Conservation (phyloP, 1,140 invertebrate genomes). For the Drosophila ercepeae region DNA sequence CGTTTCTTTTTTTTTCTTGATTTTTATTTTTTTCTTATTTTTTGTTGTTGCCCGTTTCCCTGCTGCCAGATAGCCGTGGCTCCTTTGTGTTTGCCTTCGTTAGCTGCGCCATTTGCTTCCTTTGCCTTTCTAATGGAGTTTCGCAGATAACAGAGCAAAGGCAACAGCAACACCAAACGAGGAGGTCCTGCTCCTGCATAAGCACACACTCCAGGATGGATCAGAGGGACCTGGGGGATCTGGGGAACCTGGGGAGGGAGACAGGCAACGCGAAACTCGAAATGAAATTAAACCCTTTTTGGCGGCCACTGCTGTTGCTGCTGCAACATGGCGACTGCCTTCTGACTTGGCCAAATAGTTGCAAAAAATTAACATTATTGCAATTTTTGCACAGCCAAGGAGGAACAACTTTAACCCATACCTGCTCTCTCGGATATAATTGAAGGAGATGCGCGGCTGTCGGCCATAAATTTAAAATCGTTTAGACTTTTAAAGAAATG, state of each 20-base stretch:
- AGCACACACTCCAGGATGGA: slow-evolving; percentile 79
- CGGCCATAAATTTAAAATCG: slow-evolving; percentile 63
- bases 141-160: slow-evolving; percentile 68
- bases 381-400: slow-evolving; percentile 15
- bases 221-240: slow-evolving; percentile 10
- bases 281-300: slow-evolving; percentile 82
- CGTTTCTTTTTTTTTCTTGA: slow-evolving; percentile 40
- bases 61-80: slow-evolving; percentile 3
- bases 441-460: slow-evolving; percentile 38
- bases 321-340: slow-evolving; percentile 12
- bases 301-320: slow-evolving; percentile 47
- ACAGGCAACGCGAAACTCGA: slow-evolving; percentile 26
- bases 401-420: slow-evolving; percentile 20
- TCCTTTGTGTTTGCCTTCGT: slow-evolving; percentile 66
- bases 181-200: slow-evolving; percentile 61
- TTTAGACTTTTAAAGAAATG: slow-evolving; percentile 66
- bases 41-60: slow-evolving; percentile 26
- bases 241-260: neutral
- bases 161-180: slow-evolving; percentile 38
- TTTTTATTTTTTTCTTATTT: slow-evolving; percentile 56
- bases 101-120: slow-evolving; percentile 78
- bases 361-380: slow-evolving; percentile 63
- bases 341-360: slow-evolving; percentile 49
- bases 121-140: slow-evolving; percentile 82
- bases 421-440: slow-evolving; percentile 32